Evolutionary conservation across 2,888 invertebrate species (phyloP), one percentile per base, ranked within the genome.

Genomic region (Stomorhina lunata): DNA sequence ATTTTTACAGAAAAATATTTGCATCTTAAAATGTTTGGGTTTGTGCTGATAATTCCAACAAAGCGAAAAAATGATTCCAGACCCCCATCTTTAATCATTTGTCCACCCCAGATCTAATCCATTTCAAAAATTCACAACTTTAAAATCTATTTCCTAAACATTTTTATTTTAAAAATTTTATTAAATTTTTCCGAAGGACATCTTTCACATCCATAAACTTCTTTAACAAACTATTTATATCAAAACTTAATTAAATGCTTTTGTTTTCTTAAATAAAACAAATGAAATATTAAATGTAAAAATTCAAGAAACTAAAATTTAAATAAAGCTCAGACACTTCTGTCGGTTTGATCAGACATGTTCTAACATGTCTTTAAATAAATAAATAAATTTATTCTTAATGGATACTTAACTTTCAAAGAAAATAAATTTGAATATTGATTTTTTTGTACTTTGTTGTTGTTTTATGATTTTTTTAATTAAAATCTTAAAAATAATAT

Each of bases 241-340:
- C 29, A 61, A 59, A 12, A 27, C n/a, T 48, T 59, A 76, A 59
- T 66, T 68, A 48, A 76, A 59, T 48, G 15, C 50, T 9, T 20
- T 65, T 32, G 65, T 43, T 63, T 43, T 37, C 6, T 48, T 48
- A 48, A 2, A 48, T 12, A 6, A 2, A 59, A 50, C 15, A 53
- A 10, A 66, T 53, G 50, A 53, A 37, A 66, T 53, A 25, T 66
- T n/a, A 22, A 6, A 2, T 66, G 29, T 43, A 15, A n/a, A 25
- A 2, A 22, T 25, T 1, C 25, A 25, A 37, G 40, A 12, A 29
- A 40, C 15, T 7, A n/a, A 25, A 48, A 1, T 10, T 12, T 22
- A 22, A 22, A 22, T 4, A 48, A 22, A 2, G 6, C 7, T 12
- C 7, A 43, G 17, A 22, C 43, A 37, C 6, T n/a, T n/a, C n/a